These are phyloP conservation scores for Agelastica alni DNA, from an alignment of 2,888 invertebrate species.

Conservation along the genomic window DNA sequence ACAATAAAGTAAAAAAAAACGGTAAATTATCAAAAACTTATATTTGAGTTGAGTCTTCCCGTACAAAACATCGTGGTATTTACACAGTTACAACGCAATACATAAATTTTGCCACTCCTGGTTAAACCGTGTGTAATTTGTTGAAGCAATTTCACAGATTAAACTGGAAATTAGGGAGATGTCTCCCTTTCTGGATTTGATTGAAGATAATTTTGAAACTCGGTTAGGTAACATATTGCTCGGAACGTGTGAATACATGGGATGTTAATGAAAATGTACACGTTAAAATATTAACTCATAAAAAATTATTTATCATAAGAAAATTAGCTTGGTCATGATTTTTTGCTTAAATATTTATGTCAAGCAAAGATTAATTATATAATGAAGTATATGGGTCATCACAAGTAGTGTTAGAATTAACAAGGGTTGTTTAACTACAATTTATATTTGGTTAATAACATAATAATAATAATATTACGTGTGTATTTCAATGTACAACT, in stretches of 20 bases:
- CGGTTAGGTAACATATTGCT: conserved; percentile 9
- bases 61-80: conserved; percentile 1
- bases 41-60: not conserved
- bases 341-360: not conserved
- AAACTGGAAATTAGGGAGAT: conserved; percentile 18
- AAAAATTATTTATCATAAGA: too few species aligned
- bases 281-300: not conserved
- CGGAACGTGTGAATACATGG: not conserved
- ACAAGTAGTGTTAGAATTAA: too few species aligned
- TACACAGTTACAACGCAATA: conserved; percentile 14
- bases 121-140: conserved; percentile 13
- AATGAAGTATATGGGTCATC: too few species aligned
- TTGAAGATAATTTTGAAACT: conserved; percentile 9
- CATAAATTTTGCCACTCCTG: conserved; percentile 10
- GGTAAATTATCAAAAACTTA: too few species aligned
- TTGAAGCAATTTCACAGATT: conserved; percentile 17
- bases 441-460: too few species aligned
- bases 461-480: too few species aligned
- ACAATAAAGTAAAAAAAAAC: too few species aligned
- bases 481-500: too few species aligned
- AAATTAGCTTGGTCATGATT: too few species aligned
- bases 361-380: not conserved
- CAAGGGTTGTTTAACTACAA: too few species aligned
- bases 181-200: conserved; percentile 12
- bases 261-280: not conserved